Conservation (phyloP, 2,797 vertebrate species). For the Malacoctenus gilli region DNA sequence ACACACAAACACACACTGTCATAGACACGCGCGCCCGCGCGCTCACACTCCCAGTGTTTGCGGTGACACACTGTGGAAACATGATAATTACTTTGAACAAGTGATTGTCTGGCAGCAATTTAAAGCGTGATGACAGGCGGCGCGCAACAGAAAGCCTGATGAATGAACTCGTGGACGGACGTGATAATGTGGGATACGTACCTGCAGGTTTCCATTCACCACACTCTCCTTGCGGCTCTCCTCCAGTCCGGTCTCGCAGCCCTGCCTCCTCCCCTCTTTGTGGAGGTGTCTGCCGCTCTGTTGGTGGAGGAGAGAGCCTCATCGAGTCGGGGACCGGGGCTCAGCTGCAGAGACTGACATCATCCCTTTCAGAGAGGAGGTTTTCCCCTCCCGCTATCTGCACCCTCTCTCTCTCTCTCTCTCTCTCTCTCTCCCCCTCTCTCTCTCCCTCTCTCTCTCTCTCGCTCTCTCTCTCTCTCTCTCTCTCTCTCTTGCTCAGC, state of each 20-base stretch:
- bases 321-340: constrained; percentile 77
- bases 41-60: constrained; percentile 26
- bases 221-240: constrained; percentile 51
- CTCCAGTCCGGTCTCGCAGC: constrained; percentile 46
- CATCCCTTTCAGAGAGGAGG: constrained; percentile 85
- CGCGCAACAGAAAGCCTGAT: constrained; percentile 59
- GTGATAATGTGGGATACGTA: constrained; percentile 73
- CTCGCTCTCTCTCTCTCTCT: constrained; percentile 49
- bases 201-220: constrained; percentile 74
- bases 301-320: constrained; percentile 69
- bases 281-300: constrained; percentile 48
- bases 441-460: constrained; percentile 46
- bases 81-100: constrained; percentile 48
- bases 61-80: constrained; percentile 55
- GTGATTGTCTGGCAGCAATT: constrained; percentile 46
- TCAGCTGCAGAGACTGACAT: constrained; percentile 89
- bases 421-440: constrained; percentile 30
- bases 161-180: constrained; percentile 64
- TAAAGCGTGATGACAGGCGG: constrained; percentile 40
- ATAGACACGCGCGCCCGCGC: no score
- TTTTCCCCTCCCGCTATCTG: constrained; percentile 83
- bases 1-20: constrained; percentile 37
- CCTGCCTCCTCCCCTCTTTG: constrained; percentile 50
- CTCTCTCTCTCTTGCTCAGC: no score
- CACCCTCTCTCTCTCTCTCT: constrained; percentile 60